A percentile compares a stretch with the other conserved stretches of the same genome.
phyloP scores from a whole-genome alignment of 1,140 invertebrate genomes.

The Aporrectodea caliginosa region DNA sequence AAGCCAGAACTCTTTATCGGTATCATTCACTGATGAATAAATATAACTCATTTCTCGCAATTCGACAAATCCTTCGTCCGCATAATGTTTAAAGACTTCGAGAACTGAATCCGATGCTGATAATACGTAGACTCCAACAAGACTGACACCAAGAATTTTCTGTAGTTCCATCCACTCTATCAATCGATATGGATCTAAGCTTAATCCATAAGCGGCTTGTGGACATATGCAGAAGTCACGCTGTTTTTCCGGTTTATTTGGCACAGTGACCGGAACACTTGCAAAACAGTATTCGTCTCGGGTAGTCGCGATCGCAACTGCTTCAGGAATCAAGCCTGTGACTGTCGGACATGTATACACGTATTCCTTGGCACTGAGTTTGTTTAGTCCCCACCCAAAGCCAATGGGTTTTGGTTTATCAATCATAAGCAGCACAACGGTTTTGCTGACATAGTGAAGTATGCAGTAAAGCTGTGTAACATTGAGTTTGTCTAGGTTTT shows the following conservation, averaged over 20 bases:
- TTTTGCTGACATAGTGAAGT: background rate
- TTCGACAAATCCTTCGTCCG: constrained; percentile 19
- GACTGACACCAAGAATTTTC: constrained; percentile 14
- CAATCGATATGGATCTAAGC: constrained; percentile 16
- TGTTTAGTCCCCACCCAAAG: background rate
- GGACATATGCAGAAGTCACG: background rate
- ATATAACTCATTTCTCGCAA: background rate
- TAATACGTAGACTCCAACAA: constrained; percentile 18
- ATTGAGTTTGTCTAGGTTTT: background rate
- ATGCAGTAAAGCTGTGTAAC: background rate
- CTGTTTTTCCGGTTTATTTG: background rate
- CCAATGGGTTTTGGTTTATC: background rate
- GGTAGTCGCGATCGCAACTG: background rate
- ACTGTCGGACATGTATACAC: background rate
- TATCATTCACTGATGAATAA: no score
- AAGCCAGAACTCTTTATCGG: background rate
- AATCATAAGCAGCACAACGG: background rate
- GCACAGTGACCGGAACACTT: background rate
- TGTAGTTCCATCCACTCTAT: constrained; percentile 31
- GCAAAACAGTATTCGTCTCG: background rate
- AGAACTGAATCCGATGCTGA: background rate
- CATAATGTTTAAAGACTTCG: constrained; percentile 16
- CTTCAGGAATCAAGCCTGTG: background rate
- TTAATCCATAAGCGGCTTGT: background rate
- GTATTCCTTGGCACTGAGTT: background rate